Conservation (phyloP, 2,888 invertebrate species). For the Drosophila barbarae region DNA sequence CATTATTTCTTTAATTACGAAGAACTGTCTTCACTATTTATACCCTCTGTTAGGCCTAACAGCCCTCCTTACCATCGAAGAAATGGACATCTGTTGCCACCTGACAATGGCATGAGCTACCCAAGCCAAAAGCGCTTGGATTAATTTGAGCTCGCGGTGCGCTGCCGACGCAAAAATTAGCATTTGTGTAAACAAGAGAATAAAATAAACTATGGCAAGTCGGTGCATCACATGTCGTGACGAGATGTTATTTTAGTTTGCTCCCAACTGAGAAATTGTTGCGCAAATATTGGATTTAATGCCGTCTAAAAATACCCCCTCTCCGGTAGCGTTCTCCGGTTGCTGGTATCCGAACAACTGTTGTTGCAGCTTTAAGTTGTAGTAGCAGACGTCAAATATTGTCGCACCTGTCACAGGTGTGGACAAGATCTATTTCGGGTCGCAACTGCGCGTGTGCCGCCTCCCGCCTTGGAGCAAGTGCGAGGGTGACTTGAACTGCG, state of each 20-base stretch:
- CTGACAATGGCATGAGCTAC: constrained; percentile 8
- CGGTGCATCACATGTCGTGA: constrained; percentile 51
- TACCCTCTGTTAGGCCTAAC: background rate
- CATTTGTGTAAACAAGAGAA: constrained; percentile 48
- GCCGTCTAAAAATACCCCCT: constrained; percentile 47
- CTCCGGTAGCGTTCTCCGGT: constrained; percentile 1
- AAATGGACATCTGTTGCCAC: constrained; percentile 21
- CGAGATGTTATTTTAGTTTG: constrained; percentile 34
- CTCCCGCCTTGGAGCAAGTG: background rate
- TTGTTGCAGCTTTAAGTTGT: constrained; percentile 35
- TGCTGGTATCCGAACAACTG: constrained; percentile 4
- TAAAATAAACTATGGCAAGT: constrained; percentile 27
- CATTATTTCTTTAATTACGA: background rate
- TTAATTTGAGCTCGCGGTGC: constrained; percentile 10
- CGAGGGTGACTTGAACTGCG: constrained; percentile 30
- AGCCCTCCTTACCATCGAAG: background rate
- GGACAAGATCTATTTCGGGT: constrained; percentile 27
- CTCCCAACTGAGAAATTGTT: constrained; percentile 35
- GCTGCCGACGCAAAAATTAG: constrained; percentile 42
- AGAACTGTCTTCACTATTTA: background rate
- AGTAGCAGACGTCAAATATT: constrained; percentile 29
- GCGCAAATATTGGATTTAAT: constrained; percentile 44
- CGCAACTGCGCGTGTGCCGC: constrained; percentile 27
- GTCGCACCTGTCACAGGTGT: constrained; percentile 47
- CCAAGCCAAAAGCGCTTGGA: constrained; percentile 1